Evolutionary conservation across 2,797 vertebrate species (phyloP).

Genomic region (Carcharodon carcharias): DNA sequence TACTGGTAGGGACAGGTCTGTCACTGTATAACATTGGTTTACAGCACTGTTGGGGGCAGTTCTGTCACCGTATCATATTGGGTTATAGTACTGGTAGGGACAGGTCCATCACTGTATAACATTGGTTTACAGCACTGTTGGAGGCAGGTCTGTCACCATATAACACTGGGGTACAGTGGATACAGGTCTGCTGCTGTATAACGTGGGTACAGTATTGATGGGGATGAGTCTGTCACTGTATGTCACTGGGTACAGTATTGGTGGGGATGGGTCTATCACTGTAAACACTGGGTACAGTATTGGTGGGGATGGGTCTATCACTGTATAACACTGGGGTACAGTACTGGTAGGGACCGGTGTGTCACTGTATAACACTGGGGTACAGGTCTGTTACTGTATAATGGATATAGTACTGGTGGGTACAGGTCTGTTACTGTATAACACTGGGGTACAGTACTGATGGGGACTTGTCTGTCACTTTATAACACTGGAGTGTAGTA

Average conservation of each 20-base stretch:
- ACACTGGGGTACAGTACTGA: no score
- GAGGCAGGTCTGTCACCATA: not conserved
- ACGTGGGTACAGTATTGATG: not conserved
- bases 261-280: not conserved
- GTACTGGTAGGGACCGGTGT: not conserved
- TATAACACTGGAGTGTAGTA: no score
- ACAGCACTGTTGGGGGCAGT: not conserved
- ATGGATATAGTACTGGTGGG: no score
- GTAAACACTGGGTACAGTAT: not conserved
- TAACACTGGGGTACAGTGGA: not conserved
- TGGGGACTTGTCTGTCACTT: no score
- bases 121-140: not conserved
- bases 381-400: no score
- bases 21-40: not conserved
- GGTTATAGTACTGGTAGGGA: not conserved
- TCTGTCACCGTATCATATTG: not conserved
- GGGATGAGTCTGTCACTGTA: not conserved
- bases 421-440: no score
- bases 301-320: not conserved
- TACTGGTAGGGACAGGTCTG: not conserved
- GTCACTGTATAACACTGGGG: no score
- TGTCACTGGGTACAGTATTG: not conserved
- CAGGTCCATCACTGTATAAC: not conserved
- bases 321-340: not conserved
- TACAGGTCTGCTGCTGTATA: not conserved